These are phyloP conservation scores for Picathartes gymnocephalus DNA, from an alignment of 2,113 vertebrate species.

Conservation along the genomic window DNA sequence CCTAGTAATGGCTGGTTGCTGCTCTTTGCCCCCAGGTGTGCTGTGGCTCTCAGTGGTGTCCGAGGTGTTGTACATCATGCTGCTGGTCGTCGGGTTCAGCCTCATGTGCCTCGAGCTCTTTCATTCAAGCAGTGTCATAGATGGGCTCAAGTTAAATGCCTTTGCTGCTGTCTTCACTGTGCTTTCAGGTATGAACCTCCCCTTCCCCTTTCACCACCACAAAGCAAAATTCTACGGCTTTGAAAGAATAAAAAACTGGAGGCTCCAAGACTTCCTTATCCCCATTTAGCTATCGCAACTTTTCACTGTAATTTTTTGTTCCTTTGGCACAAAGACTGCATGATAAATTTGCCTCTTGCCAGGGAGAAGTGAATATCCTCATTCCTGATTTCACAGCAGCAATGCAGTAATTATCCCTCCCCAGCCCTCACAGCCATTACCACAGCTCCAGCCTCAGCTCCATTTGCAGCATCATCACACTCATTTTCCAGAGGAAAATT, in stretches of 20 bases:
- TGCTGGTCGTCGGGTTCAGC: constrained; percentile 94
- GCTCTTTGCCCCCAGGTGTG: constrained; percentile 79
- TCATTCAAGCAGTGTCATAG: constrained; percentile 94
- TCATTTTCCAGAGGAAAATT: background rate
- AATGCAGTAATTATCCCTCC: background rate
- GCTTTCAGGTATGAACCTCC: constrained; percentile 82
- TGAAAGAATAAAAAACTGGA: background rate
- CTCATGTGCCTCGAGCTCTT: constrained; percentile 97
- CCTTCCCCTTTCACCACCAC: background rate
- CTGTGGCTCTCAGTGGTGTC: constrained; percentile 96
- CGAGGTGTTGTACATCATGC: constrained; percentile 92
- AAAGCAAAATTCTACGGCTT: background rate
- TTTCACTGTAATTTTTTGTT: background rate
- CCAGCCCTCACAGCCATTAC: background rate
- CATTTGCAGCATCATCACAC: background rate
- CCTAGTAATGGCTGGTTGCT: background rate
- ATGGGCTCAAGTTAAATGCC: constrained; percentile 96
- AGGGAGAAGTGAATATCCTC: background rate
- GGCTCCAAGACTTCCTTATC: background rate
- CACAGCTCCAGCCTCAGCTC: background rate
- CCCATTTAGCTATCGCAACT: background rate
- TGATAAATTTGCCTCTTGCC: background rate
- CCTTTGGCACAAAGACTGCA: background rate
- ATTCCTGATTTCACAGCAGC: background rate
- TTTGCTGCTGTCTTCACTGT: constrained; percentile 98